phyloP scores from a whole-genome alignment of 2,888 invertebrate species.

The Xylocampa areola region DNA sequence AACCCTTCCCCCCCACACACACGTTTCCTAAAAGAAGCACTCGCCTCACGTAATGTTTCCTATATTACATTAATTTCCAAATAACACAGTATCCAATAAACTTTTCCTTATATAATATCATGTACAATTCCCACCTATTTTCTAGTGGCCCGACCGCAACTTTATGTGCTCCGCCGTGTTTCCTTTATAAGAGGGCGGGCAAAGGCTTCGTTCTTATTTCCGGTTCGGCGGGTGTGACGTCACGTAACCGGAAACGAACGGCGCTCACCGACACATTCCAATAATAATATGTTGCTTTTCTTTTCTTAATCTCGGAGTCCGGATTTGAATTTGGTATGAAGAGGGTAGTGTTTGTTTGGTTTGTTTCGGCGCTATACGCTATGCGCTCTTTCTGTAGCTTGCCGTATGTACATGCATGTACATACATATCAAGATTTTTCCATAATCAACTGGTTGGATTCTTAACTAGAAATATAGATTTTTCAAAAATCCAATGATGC shows the following conservation, averaged over 20 bases:
- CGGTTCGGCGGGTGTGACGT: conserved; percentile 79
- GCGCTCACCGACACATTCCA: conserved; percentile 62
- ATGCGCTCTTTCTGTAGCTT: no score
- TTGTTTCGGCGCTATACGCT: no score
- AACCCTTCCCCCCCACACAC: no score
- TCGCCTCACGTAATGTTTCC: conserved; percentile 16
- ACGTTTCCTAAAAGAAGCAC: no score
- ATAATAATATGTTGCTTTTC: conserved; percentile 66
- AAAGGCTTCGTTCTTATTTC: conserved; percentile 79
- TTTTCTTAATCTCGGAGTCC: conserved; percentile 38
- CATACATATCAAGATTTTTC: no score
- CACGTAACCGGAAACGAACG: conserved; percentile 71
- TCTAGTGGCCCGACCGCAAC: conserved; percentile 70
- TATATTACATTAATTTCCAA: conserved; percentile 20
- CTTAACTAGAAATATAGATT: no score
- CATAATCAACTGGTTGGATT: no score
- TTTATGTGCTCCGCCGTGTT: conserved; percentile 74
- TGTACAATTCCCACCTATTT: conserved; percentile 30
- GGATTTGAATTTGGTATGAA: conserved; percentile 33
- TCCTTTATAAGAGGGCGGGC: conserved; percentile 81
- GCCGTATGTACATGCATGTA: no score
- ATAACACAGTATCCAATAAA: conserved; percentile 13
- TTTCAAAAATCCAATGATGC: no score
- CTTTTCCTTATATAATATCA: conserved; percentile 21
- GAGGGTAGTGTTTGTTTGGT: background rate